Evolutionary conservation across 1,140 invertebrate species (phyloP), one percentile per base, ranked within the genome.

Genomic region (Pachypsylla venusta): DNA sequence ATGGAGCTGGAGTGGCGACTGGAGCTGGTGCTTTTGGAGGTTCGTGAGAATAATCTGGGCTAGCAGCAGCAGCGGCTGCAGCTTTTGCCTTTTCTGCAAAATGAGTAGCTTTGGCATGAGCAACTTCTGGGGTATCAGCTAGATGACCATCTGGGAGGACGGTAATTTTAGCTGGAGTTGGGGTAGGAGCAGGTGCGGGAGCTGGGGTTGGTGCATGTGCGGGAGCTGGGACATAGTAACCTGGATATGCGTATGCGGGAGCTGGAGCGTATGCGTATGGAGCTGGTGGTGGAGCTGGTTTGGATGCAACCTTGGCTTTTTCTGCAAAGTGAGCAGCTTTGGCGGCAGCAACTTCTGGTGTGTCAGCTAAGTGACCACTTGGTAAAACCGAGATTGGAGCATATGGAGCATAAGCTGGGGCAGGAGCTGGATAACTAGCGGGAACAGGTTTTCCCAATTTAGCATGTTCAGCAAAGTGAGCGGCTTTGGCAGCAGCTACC

Each of bases 401-500:
- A 68, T 19, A 64, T 70, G 16, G 71, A 69, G 7, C 64, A 27
- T 56, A 61, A 71, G 58, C 71, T 64, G 62, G 68, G 65, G 63
- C 69, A 74, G 74, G 70, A 72, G 75, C 73, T 72, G 62, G 73
- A n/a, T n/a, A n/a, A 70, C 59, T 75, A 72, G 62, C 75, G 73
- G 68, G 75, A 75, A 64, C 71, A 64, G 64, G 74, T 75, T 61
- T 74, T 72, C 30, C 75, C 74, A 24, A 75, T 70, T 48, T 48
- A 63, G 74, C 69, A 65, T 79, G 76, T 61, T 75, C 77, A 56
- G 75, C 74, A 62, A 75, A 75, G 64, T 79, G 77, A 10, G 69
- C 74, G 24, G 76, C 76, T 66, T 78, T 78, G 55, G 78, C 78
- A 54, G 74, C 75, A 42, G 75, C 75, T 5, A 79, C 78, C 69